Evolutionary conservation across 2,113 vertebrate species (phyloP).

Genomic region (Heloderma charlesbogerti): DNA sequence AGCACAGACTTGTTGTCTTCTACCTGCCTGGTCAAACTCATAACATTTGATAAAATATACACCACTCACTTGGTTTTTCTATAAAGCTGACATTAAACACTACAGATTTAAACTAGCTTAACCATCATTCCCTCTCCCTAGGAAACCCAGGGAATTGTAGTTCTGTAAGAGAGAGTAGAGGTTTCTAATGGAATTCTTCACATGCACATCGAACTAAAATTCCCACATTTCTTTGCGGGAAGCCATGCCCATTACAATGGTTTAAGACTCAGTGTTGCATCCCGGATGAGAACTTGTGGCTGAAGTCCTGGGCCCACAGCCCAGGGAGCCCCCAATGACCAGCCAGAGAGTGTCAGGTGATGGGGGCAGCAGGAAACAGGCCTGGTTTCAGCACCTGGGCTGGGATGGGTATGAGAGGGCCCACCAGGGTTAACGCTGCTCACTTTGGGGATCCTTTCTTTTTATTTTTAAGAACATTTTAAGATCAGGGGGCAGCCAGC

Average conservation of each 20-base stretch:
- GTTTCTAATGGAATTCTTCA: background rate
- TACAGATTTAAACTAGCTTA: background rate
- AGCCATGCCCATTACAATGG: background rate
- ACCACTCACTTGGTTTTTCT: constrained; percentile 61
- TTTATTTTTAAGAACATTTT: too few species aligned
- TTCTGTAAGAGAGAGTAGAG: too few species aligned
- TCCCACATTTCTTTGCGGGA: background rate
- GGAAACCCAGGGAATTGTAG: background rate
- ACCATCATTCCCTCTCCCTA: background rate
- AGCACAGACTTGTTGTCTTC: constrained; percentile 52
- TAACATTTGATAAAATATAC: constrained; percentile 34
- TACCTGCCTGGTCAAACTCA: background rate
- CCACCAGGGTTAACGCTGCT: too few species aligned
- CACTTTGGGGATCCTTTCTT: too few species aligned
- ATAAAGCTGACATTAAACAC: constrained; percentile 52
- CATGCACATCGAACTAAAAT: background rate
- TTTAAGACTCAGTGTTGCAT: too few species aligned
- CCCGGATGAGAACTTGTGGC: background rate
- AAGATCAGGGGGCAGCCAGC: too few species aligned
- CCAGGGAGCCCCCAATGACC: too few species aligned
- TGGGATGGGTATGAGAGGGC: too few species aligned
- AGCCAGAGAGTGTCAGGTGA: too few species aligned
- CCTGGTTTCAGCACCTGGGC: too few species aligned
- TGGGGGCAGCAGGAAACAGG: too few species aligned
- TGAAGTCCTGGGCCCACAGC: background rate